Evolutionary conservation across 1,140 invertebrate genomes (phyloP), one percentile per base, ranked within the genome.

Genomic region (Branchinecta lynchi): DNA sequence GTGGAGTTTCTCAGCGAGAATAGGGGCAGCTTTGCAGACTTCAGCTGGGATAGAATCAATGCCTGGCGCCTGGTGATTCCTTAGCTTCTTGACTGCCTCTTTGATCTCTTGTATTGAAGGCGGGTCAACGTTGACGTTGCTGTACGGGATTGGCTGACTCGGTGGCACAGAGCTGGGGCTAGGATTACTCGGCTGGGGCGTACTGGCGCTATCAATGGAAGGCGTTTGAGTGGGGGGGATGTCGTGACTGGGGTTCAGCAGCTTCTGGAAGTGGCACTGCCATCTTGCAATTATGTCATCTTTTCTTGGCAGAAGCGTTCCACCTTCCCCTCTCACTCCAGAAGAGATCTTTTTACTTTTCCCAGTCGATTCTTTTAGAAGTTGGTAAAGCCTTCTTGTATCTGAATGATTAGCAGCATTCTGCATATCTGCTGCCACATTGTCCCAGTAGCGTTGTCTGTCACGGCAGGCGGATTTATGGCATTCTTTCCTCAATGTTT

Each of bases 281-380:
- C 51, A 60, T 60, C 51, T 60, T 60, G 51, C 51, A 20, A 60
- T 60, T 60, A 60, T 60, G 51, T 60, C 51, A 60, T 60, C 51
- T 60, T 60, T 2, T 6, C 51, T 60, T 60, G 17, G 6, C 51
- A 60, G 51, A 60, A 60, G 51, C 51, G 51, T 60, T 60, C 51
- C 51, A 60, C 6, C 51, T 60, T 60, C 51, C 12, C 51, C 2
- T 60, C 51, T 60, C 12, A 60, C 51, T 60, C 51, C 51, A 60
- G 51, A 3, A 15, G 51, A 60, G 51, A 60, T 60, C 51, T 60
- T 60, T 6, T 60, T 60, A 60, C 51, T 60, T 60, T 60, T 60
- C 17, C 51, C 51, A 60, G 51, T 60, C 6, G 51, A 3, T 60
- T 60, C 51, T 60, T 60, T 60, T 60, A 60, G 51, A 15, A 60